Evolutionary conservation across 2,113 vertebrate species (phyloP).

Genomic region (Anguilla japonica): DNA sequence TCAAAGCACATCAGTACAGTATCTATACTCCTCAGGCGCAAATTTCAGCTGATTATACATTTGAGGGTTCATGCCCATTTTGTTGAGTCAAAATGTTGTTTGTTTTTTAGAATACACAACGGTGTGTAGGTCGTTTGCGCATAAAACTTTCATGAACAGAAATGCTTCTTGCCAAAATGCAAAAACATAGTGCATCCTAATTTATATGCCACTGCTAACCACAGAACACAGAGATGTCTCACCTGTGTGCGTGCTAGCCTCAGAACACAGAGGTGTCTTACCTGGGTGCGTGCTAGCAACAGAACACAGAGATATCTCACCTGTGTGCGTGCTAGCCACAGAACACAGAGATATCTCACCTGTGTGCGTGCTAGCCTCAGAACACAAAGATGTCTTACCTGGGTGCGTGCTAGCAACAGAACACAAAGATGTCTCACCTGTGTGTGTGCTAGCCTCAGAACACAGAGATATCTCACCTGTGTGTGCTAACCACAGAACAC

Average conservation of each 20-base stretch:
- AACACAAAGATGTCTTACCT: not conserved
- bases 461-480: not conserved
- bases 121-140: too few species aligned
- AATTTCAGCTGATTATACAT: too few species aligned
- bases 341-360: not conserved
- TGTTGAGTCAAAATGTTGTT: too few species aligned
- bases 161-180: too few species aligned
- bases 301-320: not conserved
- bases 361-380: not conserved
- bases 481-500: not conserved
- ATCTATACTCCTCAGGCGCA: too few species aligned
- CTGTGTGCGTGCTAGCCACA: not conserved
- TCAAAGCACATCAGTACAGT: too few species aligned
- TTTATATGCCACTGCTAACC: too few species aligned
- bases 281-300: not conserved
- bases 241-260: not conserved
- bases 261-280: not conserved
- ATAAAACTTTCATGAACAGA: too few species aligned
- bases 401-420: not conserved
- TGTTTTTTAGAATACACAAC: too few species aligned
- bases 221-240: not conserved
- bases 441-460: not conserved
- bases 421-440: not conserved
- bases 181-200: too few species aligned
- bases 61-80: too few species aligned